Evolutionary conservation across 2,797 vertebrate genomes (phyloP), one percentile per base, ranked within the genome.

Genomic region (Microctenopoma stevenorrisi): DNA sequence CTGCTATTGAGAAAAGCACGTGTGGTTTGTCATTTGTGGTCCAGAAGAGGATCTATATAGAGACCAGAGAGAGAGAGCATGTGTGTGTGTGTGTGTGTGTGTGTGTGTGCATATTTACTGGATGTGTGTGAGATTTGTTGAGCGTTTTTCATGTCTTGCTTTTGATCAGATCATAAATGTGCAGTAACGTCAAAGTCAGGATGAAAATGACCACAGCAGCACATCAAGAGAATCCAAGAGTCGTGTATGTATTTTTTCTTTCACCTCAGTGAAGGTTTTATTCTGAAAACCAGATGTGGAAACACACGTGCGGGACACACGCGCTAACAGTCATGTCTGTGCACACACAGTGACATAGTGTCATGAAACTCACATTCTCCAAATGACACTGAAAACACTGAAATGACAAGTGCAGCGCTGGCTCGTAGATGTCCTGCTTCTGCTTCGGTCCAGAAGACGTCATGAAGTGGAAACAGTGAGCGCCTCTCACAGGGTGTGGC

Each of bases 391-490:
- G 30, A 33, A 33, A 33, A 33, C 18, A 30, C 25, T 64, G n/a
- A 59, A 61, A 55, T 62, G 63, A 61, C 68, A 72, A 78, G 54
- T 49, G 51, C 42, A 61, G 47, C 52, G n/a, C 25, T 42, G 37
- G 51, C 44, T 18, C 55, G 3, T 22, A 14, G 50, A 42, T 54
- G 38, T 47, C 22, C 6, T 0, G 43, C 43, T 57, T 55, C 64
- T 55, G 48, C 61, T 71, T 35, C 26, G 64, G 61, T 76, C 51
- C 64, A 54, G 66, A 58, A 66, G 61, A 25, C 0, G 25, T 22
- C 22, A 72, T 25, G 48, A 49, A 59, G 81, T 89, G 89, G 89
- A 92, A 90, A 91, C 76, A 80, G 46, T 87, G 83, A 87, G 76
- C 13, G 60, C 46, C 68, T 75, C 53, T 43, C 37, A 50, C 70